Conservation (phyloP, 2,797 vertebrate species). For the Tachyglossus aculeatus region DNA sequence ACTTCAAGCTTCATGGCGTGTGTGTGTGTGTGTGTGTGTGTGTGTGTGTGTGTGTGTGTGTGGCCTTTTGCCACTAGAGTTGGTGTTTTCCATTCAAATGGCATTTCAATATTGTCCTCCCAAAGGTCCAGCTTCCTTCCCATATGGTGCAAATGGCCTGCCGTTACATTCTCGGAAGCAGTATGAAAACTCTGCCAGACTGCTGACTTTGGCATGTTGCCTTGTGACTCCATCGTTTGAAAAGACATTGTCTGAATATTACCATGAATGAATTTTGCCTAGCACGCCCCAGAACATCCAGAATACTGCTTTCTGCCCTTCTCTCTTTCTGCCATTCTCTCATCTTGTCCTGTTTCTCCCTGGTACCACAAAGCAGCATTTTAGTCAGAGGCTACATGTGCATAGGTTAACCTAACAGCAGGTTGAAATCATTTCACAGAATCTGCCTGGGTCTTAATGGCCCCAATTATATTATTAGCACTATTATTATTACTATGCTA, state of each 20-base stretch:
- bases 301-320: background rate
- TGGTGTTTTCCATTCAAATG: constrained; percentile 65
- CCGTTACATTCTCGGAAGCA: constrained; percentile 44
- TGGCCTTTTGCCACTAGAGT: constrained; percentile 64
- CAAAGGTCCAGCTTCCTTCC: constrained; percentile 62
- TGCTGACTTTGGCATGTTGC: constrained; percentile 71
- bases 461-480: no score
- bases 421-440: no score
- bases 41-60: constrained; percentile 60
- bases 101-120: constrained; percentile 73
- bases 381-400: no score
- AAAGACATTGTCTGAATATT: constrained; percentile 57
- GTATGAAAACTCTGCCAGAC: constrained; percentile 68
- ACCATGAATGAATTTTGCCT: constrained; percentile 62
- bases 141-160: constrained; percentile 75
- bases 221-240: constrained; percentile 42
- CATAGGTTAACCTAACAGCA: no score
- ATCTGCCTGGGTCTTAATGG: no score
- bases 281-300: constrained; percentile 5
- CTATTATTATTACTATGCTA: no score
- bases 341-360: no score
- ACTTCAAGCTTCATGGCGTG: constrained; percentile 33
- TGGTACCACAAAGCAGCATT: no score
- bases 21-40: constrained; percentile 59
- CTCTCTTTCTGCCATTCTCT: background rate